Base-by-base conservation (phyloP, 2,888 invertebrate genomes). In the Abrostola tripartita region DNA sequence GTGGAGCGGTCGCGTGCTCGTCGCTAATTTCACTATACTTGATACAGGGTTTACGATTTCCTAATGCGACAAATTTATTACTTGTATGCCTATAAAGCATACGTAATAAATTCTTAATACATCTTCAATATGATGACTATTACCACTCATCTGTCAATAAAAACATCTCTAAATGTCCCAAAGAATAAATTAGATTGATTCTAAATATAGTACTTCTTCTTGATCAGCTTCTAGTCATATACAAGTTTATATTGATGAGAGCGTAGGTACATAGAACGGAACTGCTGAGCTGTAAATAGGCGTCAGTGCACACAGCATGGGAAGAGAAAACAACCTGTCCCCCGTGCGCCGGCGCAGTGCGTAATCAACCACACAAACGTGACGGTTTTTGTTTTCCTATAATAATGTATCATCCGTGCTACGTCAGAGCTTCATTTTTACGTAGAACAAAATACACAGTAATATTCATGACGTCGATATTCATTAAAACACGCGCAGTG, bases 1-100 rank as follows among this genome's bases (percentile, higher is more conserved):
- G 91, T 92, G 90, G 86, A 84, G 74, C 68, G 61, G 76, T 92
- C 83, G 92, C 93, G 90, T 92, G 93, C 72, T 72, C 50, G 60
- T 68, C 76, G 86, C 76, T 79, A 92, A 89, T 92, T 92, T 91
- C 90, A 91, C 92, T 91, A 65, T 64, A 61, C 58, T 65, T 51
- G 44, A 47, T 72, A 68, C 59, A 70, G 52, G 68, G 65, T 76
- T 76, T 74, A 74, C 68, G 65, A 81, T 78, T 84, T 81, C 74
- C 76, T 78, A 68, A 66, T 61, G 57, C 37, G 11, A 63, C 64
- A 44, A 59, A 58, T 57, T 61, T 49, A 14, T 60, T 61, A 51
- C 42, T 59, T 56, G 44, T 41, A 47, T 47, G 44, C 44, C 24
- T 10, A 47, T 47, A 47, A 47, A 47, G 8, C 44, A 47, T 24